These are phyloP conservation scores for Alligator mississippiensis DNA, from an alignment of 2,113 vertebrate genomes.

Conservation along the genomic window DNA sequence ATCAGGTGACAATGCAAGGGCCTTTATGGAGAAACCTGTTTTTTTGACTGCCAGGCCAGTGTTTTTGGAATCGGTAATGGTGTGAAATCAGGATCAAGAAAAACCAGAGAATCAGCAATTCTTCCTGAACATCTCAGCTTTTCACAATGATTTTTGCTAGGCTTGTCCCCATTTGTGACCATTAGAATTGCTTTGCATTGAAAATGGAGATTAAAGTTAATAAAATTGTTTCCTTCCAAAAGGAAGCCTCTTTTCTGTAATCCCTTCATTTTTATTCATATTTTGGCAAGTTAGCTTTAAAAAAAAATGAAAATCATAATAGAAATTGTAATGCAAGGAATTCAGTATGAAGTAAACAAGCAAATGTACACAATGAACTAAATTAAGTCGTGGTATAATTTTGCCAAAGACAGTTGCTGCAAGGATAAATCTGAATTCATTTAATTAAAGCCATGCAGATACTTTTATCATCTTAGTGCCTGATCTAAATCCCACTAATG, in stretches of 20 bases:
- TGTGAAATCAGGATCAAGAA: slow-evolving; percentile 8
- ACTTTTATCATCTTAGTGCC: background rate
- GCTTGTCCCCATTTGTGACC: background rate
- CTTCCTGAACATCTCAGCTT: slow-evolving; percentile 8
- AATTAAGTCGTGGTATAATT: background rate
- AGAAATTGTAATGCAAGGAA: background rate
- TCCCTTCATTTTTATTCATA: background rate
- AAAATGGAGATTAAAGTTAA: background rate
- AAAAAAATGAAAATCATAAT: background rate
- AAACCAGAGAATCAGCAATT: background rate
- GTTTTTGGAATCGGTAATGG: background rate
- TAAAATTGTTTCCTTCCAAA: background rate
- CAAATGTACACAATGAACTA: background rate
- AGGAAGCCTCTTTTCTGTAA: background rate
- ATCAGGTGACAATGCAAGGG: background rate
- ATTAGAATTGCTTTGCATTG: slow-evolving; percentile 6
- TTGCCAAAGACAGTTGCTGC: background rate
- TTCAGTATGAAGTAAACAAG: background rate
- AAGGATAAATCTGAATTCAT: background rate
- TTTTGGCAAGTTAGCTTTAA: background rate
- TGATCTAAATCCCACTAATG: background rate
- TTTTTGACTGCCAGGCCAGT: background rate
- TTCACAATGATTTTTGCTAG: background rate
- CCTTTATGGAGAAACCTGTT: background rate
- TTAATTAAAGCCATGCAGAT: background rate